A percentile compares a stretch with the other conserved stretches of the same genome.
Evolutionary conservation across 2,113 vertebrate genomes (phyloP).

Genomic region (Pteropus alecto): DNA sequence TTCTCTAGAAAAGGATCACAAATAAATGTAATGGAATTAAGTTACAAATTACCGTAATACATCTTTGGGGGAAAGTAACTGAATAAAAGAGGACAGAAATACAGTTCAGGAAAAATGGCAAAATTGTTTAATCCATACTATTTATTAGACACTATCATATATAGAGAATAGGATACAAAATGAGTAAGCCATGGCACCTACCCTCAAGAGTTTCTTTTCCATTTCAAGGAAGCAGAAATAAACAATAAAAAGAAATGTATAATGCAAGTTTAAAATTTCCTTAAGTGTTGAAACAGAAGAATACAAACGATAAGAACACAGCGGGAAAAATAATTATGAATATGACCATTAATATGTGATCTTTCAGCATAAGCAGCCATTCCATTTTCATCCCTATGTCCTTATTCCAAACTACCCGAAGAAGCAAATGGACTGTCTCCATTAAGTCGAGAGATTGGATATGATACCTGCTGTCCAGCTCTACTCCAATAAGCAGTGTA

Average conservation of each 20-base stretch:
- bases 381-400: neutral
- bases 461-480: neutral
- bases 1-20: conserved; percentile 22
- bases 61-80: neutral
- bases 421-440: neutral
- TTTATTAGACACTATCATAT: neutral
- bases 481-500: neutral
- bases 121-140: neutral
- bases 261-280: neutral
- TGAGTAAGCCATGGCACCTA: neutral
- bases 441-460: neutral
- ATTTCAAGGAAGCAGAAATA: neutral
- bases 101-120: neutral
- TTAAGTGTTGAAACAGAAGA: neutral
- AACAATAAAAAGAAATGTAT: neutral
- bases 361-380: neutral
- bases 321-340: neutral
- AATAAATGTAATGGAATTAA: conserved; percentile 33
- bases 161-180: neutral
- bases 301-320: neutral
- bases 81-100: neutral
- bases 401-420: neutral
- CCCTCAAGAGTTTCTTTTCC: neutral
- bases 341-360: neutral
- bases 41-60: neutral